phyloP scores from a whole-genome alignment of 2,888 invertebrate species.

The Camponotus fellah region DNA sequence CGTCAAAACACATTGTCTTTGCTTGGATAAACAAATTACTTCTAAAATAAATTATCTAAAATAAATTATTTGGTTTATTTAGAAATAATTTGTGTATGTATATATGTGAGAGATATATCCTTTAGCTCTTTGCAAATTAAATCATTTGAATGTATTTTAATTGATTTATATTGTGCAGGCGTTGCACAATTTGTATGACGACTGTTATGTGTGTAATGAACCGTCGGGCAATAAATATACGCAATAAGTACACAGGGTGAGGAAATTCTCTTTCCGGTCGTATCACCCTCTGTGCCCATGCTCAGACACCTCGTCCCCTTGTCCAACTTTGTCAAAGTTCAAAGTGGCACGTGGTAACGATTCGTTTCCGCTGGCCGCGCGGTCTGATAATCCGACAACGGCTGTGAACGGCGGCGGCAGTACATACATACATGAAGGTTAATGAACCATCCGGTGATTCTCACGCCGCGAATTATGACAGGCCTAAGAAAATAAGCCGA shows the following conservation, averaged over 20 bases:
- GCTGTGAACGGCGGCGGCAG: slow-evolving; percentile 66
- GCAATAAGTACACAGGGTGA: slow-evolving; percentile 26
- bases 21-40: background rate
- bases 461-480: slow-evolving; percentile 64
- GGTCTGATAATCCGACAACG: slow-evolving; percentile 61
- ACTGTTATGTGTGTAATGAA: background rate
- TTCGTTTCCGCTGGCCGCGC: slow-evolving; percentile 71
- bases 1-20: background rate
- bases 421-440: slow-evolving; percentile 63
- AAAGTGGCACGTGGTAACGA: slow-evolving; percentile 76
- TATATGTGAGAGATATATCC: too few relatives aligned
- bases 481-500: slow-evolving; percentile 56
- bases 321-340: slow-evolving; percentile 69
- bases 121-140: background rate
- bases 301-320: slow-evolving; percentile 51
- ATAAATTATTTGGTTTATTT: slow-evolving; percentile 5
- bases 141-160: background rate
- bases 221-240: slow-evolving; percentile 6
- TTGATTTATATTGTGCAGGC: background rate
- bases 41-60: background rate
- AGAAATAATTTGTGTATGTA: background rate
- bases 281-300: slow-evolving; percentile 42
- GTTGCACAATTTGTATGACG: slow-evolving; percentile 16
- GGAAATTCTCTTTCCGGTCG: slow-evolving; percentile 55
- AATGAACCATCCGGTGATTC: slow-evolving; percentile 69